Evolutionary conservation across 2,888 invertebrate species (phyloP).

Genomic region (Erebia epiphron): DNA sequence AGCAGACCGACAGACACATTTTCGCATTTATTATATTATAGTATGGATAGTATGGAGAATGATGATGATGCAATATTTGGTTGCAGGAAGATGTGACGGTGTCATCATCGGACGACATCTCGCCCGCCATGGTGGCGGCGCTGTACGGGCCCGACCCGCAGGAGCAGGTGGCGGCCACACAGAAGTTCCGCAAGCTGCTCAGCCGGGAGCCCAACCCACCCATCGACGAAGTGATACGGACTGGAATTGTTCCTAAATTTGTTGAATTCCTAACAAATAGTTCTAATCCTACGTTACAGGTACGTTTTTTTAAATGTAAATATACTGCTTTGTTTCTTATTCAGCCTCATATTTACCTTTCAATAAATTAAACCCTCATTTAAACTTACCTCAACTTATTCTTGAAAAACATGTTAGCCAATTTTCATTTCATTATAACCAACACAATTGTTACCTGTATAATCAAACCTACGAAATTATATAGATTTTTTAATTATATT

Average conservation of each 20-base stretch:
- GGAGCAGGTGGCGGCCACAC: conserved; percentile 93
- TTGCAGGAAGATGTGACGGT: conserved; percentile 77
- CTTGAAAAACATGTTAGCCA: too few species aligned
- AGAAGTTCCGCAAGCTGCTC: conserved; percentile 95
- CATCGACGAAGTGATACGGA: conserved; percentile 97
- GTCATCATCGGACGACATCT: conserved; percentile 82
- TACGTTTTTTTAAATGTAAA: conserved; percentile 54
- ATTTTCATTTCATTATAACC: too few species aligned
- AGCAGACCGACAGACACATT: too few species aligned
- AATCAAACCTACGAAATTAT: too few species aligned
- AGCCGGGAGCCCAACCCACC: conserved; percentile 98
- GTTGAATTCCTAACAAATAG: conserved; percentile 94
- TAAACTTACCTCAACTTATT: too few species aligned
- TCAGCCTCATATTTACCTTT: too few species aligned
- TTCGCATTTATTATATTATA: too few species aligned
- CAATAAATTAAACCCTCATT: too few species aligned
- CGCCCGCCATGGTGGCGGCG: conserved; percentile 92
- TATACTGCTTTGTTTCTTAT: not conserved
- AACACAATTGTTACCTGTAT: too few species aligned
- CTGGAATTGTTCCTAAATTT: conserved; percentile 97
- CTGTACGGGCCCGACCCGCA: conserved; percentile 89
- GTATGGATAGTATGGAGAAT: not conserved
- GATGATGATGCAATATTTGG: not conserved
- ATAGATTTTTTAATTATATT: too few species aligned
- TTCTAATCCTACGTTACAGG: conserved; percentile 93